Evolutionary conservation across 2,797 vertebrate species (phyloP), one percentile per base, ranked within the genome.

Genomic region (Sebastes ruberrimus): DNA sequence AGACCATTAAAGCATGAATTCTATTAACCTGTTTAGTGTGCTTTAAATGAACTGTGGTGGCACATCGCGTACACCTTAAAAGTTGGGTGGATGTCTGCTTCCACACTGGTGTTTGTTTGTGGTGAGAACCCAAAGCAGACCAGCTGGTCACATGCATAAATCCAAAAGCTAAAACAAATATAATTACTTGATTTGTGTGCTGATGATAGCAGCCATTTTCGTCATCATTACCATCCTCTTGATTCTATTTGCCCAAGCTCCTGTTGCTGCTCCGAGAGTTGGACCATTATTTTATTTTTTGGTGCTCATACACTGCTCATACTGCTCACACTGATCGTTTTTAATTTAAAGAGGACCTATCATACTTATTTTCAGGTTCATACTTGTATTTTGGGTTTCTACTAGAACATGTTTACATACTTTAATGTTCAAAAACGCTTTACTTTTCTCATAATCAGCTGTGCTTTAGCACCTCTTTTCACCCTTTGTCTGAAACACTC

Each of bases 1-100:
- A 60, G 62, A 72, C 30, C 16, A 38, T 16, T 53, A 46, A 56
- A 42, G 33, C 6, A 20, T 55, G 9, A 7, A 32, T 20, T 53
- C 16, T 42, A n/a, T 8, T 27, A 18, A 68, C 46, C 14, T 25
- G 4, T 66, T 67, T 52, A 22, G 33, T 59, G 18, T 18, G 2
- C 59, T 64, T 62, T 71, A 55, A 63, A 68, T 32, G 2, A 81
- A 68, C 27, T 35, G 33, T 27, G 60, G 30, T 33, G 27, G 2
- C 52, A 20, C 28, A 35, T 9, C 3, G 6, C n/a, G 5, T 55
- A 11, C 16, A n/a, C 22, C 46, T 68, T 6, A 49, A 65, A 23
- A 3, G 6, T 8, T 33, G 4, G 4, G 25, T 1, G 18, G 30
- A 16, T 14, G 5, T 27, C 52, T 23, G 22, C 38, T 7, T 59